Percentiles rank a stretch among this genome's conserved stretches.
Evolutionary conservation across 1,140 invertebrate species (phyloP).

Genomic region (Cyclina sinensis): DNA sequence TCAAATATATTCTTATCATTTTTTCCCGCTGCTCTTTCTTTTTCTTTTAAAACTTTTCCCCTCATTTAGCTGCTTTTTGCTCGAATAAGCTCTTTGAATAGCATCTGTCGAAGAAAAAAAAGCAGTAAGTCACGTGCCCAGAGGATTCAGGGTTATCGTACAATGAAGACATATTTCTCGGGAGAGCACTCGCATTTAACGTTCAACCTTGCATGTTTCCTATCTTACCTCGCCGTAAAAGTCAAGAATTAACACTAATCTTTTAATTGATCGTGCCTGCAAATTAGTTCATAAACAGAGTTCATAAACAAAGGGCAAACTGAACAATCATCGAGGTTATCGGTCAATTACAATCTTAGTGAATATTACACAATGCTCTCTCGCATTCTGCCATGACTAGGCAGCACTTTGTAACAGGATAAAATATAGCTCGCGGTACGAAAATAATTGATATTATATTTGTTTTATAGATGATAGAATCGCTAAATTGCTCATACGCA

Average conservation of each 20-base stretch:
- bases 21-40: too few species aligned
- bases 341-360: not conserved
- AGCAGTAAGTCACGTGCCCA: not conserved
- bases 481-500: too few species aligned
- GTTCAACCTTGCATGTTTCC: not conserved
- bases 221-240: slow-evolving; percentile 2
- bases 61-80: not conserved
- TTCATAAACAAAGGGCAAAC: not conserved
- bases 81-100: not conserved
- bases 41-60: too few species aligned
- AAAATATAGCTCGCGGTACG: not conserved
- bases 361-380: not conserved
- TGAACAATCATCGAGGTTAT: slow-evolving; percentile 5
- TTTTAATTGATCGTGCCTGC: slow-evolving; percentile 20
- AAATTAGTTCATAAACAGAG: not conserved
- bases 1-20: not conserved
- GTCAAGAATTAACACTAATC: not conserved
- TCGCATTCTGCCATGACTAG: not conserved
- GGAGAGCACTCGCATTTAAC: not conserved
- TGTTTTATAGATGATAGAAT: too few species aligned
- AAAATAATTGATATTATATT: not conserved
- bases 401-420: not conserved
- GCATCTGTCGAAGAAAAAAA: not conserved
- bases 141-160: not conserved
- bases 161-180: not conserved